Evolutionary conservation across 2,797 vertebrate genomes (phyloP).

Genomic region (Pseudomugil gertrudae): DNA sequence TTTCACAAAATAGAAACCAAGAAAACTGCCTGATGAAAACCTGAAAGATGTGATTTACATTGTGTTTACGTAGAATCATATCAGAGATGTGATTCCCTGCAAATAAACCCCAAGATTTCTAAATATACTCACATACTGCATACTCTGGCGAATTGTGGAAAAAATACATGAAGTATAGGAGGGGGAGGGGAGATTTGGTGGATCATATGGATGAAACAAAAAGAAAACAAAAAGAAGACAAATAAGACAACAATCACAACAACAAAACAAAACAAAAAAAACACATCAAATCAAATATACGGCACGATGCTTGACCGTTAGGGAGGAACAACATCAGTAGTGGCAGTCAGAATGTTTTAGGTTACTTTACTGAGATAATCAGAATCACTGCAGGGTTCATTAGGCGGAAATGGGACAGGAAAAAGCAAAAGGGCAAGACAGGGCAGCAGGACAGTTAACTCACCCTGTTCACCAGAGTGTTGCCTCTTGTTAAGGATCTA

Average conservation of each 20-base stretch:
- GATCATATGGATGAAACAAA: conserved; percentile 67
- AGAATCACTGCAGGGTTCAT: conserved; percentile 34
- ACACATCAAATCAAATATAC: conserved; percentile 47
- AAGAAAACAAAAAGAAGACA: conserved; percentile 68
- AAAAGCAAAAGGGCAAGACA: conserved; percentile 31
- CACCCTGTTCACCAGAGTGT: conserved; percentile 82
- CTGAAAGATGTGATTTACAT: conserved; percentile 25
- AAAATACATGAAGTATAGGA: conserved; percentile 53
- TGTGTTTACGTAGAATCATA: conserved; percentile 29
- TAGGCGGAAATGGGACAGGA: conserved; percentile 42
- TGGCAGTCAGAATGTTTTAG: conserved; percentile 31
- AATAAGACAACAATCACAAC: conserved; percentile 69
- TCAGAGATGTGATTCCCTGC: conserved; percentile 15
- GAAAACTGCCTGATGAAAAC: conserved; percentile 15
- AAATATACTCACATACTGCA: conserved; percentile 87
- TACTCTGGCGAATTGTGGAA: conserved; percentile 78
- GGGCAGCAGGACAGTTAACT: conserved; percentile 62
- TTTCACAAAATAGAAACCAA: conserved; percentile 23
- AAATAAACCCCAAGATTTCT: conserved; percentile 39
- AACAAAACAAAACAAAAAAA: conserved; percentile 47
- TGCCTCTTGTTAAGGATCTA: conserved; percentile 80
- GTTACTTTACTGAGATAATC: conserved; percentile 46
- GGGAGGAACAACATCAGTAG: conserved; percentile 32
- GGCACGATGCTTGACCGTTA: conserved; percentile 27
- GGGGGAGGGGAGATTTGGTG: conserved; percentile 41